Evolutionary conservation across 1,140 invertebrate genomes (phyloP), one percentile per base, ranked within the genome.

Genomic region (Drosophila gunungcola): DNA sequence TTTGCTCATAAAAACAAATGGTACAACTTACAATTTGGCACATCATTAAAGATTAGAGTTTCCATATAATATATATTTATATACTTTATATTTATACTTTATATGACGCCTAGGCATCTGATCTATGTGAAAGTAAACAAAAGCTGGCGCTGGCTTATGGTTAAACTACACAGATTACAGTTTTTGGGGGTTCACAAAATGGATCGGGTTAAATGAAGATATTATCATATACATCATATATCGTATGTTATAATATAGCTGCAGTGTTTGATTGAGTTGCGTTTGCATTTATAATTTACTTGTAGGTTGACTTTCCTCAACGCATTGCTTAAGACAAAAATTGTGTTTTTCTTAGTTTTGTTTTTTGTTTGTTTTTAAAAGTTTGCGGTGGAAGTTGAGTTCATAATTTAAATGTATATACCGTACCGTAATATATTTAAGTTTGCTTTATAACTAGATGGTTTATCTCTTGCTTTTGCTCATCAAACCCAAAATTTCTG

Each of bases 21-120:
- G 54, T 81, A 79, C 86, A 90, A 90, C 86, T 86, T 91, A 91
- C 89, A 91, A 91, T 91, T 91, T 91, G 89, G 89, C 89, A 91
- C 89, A 91, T 89, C 64, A 85, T 91, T 89, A 80, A 85, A 80
- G 81, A 89, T 91, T 88, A 89, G 85, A 73, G 69, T 81, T 84
- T 80, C 58, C 68, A 75, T 78, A 72, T 81, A 78, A 67, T 76
- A 84, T 85, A 70, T 64, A 70, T 74, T 49, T 55, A 73, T 81
- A 73, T 84, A 75, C 54, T 86, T 88, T 75, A 73, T 83, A 89
- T 84, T 88, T 91, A 78, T 91, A 88, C 51, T 78, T 73, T 82
- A 80, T 78, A 62, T 78, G 77, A 86, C 79, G 78, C 79, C 61
- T 80, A 65, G 67, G 81, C 69, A 73, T 78, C 70, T 80, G 80